These are phyloP conservation scores for Eilema sororculum DNA, from an alignment of 2,888 invertebrate genomes.

Conservation along the genomic window DNA sequence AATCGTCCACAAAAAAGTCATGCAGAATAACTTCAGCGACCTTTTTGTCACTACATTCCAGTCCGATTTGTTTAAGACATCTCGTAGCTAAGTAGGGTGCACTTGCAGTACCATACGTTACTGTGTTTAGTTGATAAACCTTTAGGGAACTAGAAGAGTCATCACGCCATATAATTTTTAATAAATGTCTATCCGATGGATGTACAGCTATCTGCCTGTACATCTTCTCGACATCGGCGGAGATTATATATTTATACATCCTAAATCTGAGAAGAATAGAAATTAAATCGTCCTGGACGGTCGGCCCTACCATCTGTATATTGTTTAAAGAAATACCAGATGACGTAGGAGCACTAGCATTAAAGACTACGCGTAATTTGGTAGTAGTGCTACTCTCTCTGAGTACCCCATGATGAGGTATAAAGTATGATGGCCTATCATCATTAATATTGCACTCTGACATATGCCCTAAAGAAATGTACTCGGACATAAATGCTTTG, in stretches of 20 bases:
- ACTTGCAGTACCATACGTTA: background rate
- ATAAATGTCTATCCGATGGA: background rate
- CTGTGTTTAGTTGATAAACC: background rate
- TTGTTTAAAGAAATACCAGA: background rate
- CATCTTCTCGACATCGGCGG: background rate
- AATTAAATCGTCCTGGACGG: too few relatives aligned
- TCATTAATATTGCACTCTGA: too few relatives aligned
- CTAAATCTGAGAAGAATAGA: too few relatives aligned
- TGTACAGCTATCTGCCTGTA: background rate
- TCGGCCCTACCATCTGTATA: too few relatives aligned
- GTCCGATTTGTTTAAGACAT: too few relatives aligned
- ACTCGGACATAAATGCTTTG: background rate
- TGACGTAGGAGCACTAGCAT: conserved; percentile 2
- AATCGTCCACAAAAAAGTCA: background rate
- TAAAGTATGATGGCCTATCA: too few relatives aligned
- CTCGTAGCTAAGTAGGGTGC: background rate
- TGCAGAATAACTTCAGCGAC: too few relatives aligned
- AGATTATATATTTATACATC: background rate
- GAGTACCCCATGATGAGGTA: background rate
- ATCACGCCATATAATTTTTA: background rate
- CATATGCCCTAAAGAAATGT: too few relatives aligned
- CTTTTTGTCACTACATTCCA: too few relatives aligned
- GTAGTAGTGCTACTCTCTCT: conserved; percentile 2
- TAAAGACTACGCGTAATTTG: conserved; percentile 3
- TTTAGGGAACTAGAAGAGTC: background rate